These are phyloP conservation scores for Eulemur albifrons DNA, from an alignment of 2,797 vertebrate genomes.

Conservation along the genomic window DNA sequence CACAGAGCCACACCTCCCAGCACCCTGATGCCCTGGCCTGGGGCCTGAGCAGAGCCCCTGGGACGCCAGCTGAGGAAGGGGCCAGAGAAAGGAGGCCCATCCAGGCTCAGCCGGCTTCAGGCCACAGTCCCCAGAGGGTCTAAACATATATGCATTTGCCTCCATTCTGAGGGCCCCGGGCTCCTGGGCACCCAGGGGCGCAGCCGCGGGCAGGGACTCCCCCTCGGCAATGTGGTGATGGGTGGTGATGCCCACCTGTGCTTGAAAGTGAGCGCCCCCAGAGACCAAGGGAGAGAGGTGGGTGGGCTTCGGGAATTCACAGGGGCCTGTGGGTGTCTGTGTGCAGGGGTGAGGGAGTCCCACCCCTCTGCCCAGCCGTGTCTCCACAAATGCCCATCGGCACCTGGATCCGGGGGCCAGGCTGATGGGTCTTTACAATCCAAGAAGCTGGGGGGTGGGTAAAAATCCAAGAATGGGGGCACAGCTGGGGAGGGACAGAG, in stretches of 20 bases:
- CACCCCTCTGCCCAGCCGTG: fast-evolving
- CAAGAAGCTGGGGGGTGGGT: background rate
- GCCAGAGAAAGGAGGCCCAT: background rate
- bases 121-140: background rate
- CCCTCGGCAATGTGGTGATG: background rate
- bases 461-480: background rate
- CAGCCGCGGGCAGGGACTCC: background rate
- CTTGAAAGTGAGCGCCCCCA: background rate
- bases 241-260: background rate
- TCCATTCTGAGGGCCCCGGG: background rate
- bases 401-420: background rate
- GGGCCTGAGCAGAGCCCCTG: background rate
- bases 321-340: background rate
- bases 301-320: too few species aligned
- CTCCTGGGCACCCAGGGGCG: background rate
- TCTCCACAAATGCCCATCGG: background rate
- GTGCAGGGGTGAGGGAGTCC: background rate
- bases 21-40: background rate
- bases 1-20: background rate
- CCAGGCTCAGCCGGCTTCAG: background rate
- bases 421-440: background rate
- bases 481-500: background rate
- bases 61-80: background rate
- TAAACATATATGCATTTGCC: background rate
- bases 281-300: background rate